phyloP scores from a whole-genome alignment of 2,797 vertebrate genomes.

The Peromyscus melanophrys region DNA sequence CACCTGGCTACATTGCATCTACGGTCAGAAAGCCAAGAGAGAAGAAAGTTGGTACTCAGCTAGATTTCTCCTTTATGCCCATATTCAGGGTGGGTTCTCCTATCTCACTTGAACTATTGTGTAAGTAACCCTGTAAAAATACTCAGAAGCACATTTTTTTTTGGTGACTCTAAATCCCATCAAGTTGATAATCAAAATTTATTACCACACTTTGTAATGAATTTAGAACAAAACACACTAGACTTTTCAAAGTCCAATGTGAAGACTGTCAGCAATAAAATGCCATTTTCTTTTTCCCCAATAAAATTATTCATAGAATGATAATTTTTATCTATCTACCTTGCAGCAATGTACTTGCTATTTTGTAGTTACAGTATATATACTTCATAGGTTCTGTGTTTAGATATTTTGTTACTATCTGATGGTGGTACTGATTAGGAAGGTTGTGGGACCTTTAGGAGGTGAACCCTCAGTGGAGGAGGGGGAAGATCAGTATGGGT shows the following conservation, averaged over 20 bases:
- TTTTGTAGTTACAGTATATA: neutral
- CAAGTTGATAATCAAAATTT: neutral
- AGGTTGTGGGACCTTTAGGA: neutral
- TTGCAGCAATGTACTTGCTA: neutral
- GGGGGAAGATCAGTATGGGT: neutral
- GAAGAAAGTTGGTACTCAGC: neutral
- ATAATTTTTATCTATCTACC: neutral
- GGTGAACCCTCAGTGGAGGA: neutral
- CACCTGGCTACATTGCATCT: neutral
- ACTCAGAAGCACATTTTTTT: neutral
- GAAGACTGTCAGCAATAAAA: neutral
- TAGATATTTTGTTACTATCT: neutral
- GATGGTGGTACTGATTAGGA: neutral
- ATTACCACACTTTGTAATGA: neutral
- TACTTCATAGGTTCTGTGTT: neutral
- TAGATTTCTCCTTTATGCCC: neutral
- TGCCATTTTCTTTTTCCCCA: neutral
- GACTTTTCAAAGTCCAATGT: neutral
- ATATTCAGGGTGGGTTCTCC: too few relatives aligned
- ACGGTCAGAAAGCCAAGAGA: neutral
- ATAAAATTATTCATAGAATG: neutral
- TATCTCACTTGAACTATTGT: neutral
- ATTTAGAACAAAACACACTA: neutral
- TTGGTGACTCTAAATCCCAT: neutral
- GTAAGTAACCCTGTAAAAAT: neutral